Base-by-base conservation (phyloP, 2,888 invertebrate species). In the Fragum sueziense region DNA sequence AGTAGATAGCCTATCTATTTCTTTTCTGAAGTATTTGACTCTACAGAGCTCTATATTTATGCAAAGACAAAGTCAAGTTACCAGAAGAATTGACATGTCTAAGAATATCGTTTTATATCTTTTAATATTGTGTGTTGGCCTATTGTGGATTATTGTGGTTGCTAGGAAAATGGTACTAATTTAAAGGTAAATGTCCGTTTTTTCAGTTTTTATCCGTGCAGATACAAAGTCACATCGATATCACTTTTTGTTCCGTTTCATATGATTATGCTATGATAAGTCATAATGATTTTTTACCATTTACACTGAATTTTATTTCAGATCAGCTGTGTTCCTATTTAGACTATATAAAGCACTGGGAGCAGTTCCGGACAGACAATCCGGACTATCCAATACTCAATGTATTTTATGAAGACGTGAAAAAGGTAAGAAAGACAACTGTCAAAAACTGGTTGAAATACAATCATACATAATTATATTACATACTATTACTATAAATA, bases 281-380 rank as follows among this genome's bases (percentile, higher is more conserved):
- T n/a, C n/a, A n/a, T n/a, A n/a, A n/a, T n/a, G n/a, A n/a, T n/a
- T n/a, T n/a, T n/a, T n/a, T n/a, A n/a, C n/a, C n/a, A n/a, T n/a
- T n/a, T n/a, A n/a, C n/a, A n/a, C n/a, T n/a, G 20, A 22, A 6
- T 52, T 52, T 20, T 52, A 20, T 57, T 57, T 27, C 57, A 57
- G 57, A 57, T n/a, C 25, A 27, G 14, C 29, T 61, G 3, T 61
- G 61, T 61, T 33, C 61, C 6, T 61, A 61, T 20, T 17, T 61
- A 27, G n/a, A 27, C 25, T 61, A 61, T 27, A n/a, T 61, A 1
- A 61, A 61, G 33, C 61, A 61, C 61, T 61, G 61, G 61, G 61
- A 61, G n/a, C 31, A 33, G 20, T 61, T 61, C 20, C 31, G 33
- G 20, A 61, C 29, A 7, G 29, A 61, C 33, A 61, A 61, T 20